Evolutionary conservation across 2,797 vertebrate species (phyloP).

Genomic region (Pempheris klunzingeri): DNA sequence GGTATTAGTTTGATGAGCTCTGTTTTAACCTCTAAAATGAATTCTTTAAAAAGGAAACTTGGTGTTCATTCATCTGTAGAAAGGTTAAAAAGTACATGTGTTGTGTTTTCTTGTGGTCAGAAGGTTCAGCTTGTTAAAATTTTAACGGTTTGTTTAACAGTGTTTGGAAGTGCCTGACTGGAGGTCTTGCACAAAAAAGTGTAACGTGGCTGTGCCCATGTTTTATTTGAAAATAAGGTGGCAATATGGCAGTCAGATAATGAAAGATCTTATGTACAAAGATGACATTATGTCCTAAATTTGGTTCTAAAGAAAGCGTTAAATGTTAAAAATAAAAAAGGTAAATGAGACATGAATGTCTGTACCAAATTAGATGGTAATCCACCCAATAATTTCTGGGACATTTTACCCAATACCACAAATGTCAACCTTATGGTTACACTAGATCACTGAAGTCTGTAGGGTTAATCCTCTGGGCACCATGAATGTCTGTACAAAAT

Average conservation of each 20-base stretch:
- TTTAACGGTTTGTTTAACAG: no score
- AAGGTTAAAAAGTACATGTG: not conserved
- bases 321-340: not conserved
- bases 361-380: not conserved
- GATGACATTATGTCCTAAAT: not conserved
- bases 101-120: conserved; percentile 5
- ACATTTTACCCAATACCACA: not conserved
- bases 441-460: no score
- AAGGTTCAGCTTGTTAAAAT: not conserved
- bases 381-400: not conserved
- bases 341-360: not conserved
- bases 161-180: no score
- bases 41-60: not conserved
- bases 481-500: not conserved
- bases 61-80: not conserved
- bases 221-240: no score
- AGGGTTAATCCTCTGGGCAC: no score
- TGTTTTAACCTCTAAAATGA: not conserved
- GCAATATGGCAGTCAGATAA: not conserved
- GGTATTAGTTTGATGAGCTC: conserved; percentile 7
- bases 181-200: no score
- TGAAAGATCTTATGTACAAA: not conserved
- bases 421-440: no score
- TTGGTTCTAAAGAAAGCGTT: not conserved
- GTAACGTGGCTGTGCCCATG: no score